A percentile compares a stretch with the other conserved stretches of the same genome.
phyloP scores from a whole-genome alignment of 2,113 vertebrate genomes.

The Hydropotes inermis region DNA sequence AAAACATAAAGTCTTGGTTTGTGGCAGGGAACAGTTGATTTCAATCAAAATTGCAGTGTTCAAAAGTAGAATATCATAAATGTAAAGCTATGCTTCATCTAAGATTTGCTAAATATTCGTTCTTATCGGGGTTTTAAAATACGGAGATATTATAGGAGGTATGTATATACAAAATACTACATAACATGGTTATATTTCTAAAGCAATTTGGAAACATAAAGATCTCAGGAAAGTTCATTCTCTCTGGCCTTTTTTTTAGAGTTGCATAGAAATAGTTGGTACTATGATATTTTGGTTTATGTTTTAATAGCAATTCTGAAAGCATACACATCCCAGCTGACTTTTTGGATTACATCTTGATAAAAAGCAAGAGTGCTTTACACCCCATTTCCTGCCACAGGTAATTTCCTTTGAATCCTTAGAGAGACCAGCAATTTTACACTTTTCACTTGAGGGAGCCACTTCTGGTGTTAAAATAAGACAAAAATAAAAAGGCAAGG shows the following conservation, averaged over 20 bases:
- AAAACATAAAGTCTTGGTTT: background rate
- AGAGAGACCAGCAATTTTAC: slow-evolving; percentile 24
- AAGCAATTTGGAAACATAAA: background rate
- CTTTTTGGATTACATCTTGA: slow-evolving; percentile 16
- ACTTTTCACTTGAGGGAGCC: slow-evolving; percentile 26
- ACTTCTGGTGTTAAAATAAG: slow-evolving; percentile 49
- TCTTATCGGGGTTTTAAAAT: background rate
- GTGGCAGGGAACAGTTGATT: background rate
- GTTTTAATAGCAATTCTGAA: slow-evolving; percentile 14
- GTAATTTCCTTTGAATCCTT: slow-evolving; percentile 51
- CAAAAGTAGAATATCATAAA: background rate
- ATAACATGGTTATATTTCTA: background rate
- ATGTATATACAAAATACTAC: background rate
- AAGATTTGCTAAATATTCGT: slow-evolving; percentile 3
- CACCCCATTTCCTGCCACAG: background rate
- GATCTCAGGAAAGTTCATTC: slow-evolving; percentile 3
- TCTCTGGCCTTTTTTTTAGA: slow-evolving; percentile 22
- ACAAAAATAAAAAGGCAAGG: slow-evolving; percentile 17
- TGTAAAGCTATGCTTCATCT: slow-evolving; percentile 25
- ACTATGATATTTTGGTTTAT: slow-evolving; percentile 37
- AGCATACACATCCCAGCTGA: background rate
- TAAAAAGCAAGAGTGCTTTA: slow-evolving; percentile 21
- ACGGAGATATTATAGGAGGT: background rate
- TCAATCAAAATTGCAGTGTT: background rate
- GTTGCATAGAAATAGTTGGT: background rate